phyloP scores from a whole-genome alignment of 2,888 invertebrate genomes.

The Orchestes rusci region DNA sequence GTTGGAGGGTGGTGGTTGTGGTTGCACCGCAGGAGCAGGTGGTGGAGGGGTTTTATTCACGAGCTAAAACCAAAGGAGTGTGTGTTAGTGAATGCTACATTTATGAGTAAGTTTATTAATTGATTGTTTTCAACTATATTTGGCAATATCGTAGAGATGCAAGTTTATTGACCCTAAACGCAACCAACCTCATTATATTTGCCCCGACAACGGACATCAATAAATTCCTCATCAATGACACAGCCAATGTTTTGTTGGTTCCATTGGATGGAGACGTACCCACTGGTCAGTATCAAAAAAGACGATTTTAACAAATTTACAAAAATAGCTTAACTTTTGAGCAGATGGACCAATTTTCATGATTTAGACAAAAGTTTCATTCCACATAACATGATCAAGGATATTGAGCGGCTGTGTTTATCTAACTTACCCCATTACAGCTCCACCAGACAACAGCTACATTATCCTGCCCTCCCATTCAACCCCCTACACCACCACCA shows the following conservation, averaged over 20 bases:
- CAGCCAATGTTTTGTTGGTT: slow-evolving; percentile 26
- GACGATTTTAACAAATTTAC: too few species aligned
- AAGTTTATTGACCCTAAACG: slow-evolving; percentile 23
- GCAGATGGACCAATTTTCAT: too few species aligned
- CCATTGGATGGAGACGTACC: slow-evolving; percentile 34
- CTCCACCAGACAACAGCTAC: slow-evolving; percentile 24
- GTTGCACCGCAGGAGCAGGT: slow-evolving; percentile 33
- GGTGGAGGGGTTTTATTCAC: slow-evolving; percentile 36
- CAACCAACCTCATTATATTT: slow-evolving; percentile 25
- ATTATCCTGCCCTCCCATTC: slow-evolving; percentile 36
- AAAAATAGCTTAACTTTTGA: too few species aligned
- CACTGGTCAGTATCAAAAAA: too few species aligned
- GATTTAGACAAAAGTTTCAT: too few species aligned
- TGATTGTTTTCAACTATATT: background rate
- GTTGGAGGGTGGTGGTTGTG: slow-evolving; percentile 37
- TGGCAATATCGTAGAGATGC: slow-evolving; percentile 20
- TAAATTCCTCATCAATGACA: slow-evolving; percentile 18
- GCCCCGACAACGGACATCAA: slow-evolving; percentile 33
- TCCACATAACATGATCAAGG: too few species aligned
- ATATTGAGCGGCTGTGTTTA: too few species aligned
- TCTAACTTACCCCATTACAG: too few species aligned
- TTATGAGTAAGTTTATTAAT: slow-evolving; percentile 14
- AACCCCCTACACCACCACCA: slow-evolving; percentile 31
- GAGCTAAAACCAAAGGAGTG: slow-evolving; percentile 34
- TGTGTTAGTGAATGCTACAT: slow-evolving; percentile 36